Base-by-base conservation (phyloP, 2,113 vertebrate genomes). In the Amphilophus citrinellus region DNA sequence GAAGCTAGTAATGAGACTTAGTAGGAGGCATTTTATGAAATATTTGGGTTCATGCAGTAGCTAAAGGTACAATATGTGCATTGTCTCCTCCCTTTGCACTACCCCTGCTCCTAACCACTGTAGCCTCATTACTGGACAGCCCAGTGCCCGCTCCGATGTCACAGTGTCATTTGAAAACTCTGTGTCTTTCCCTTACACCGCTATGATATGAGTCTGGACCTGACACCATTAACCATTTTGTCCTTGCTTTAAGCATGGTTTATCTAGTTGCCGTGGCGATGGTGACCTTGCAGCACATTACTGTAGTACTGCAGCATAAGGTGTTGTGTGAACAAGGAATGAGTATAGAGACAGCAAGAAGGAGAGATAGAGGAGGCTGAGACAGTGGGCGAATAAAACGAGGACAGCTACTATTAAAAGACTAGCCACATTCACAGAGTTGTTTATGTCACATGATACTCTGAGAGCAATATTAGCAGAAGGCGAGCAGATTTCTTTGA, bases 201-300 rank as follows among this genome's bases (percentile, higher is more conserved):
- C 61, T 62, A 10, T 84, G 68, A 85, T 61, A 79, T 27, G 63
- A 62, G 32, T 7, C 42, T 20, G 75, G 68, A 71, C 44, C 61
- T 83, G 88, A 93, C 88, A 86, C 86, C 66, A 84, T 88, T 90
- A 80, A 76, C 73, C 50, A 85, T 79, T 87, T 86, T 79, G 85
- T 90, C 85, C 88, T 87, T 89, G 82, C 68, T 71, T 84, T 76
- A 59, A 84, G 86, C 80, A 62, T 39, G 83, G 65, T 82, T 91
- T 86, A 84, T 84, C 66, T 80, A 35, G 85, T 88, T 88, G 81
- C 89, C 17, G 77, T 89, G 84, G 84, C 7, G 6, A 88, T 77
- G 82, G 63, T 89, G 93, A 94, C 90, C 92, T 93, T 94, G 92
- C 88, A 91, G 92, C 92, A 92, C 84, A 79, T 91, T 86, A 79